Evolutionary conservation across 2,888 invertebrate genomes (phyloP), one percentile per base, ranked within the genome.

Genomic region (Congeria kusceri): DNA sequence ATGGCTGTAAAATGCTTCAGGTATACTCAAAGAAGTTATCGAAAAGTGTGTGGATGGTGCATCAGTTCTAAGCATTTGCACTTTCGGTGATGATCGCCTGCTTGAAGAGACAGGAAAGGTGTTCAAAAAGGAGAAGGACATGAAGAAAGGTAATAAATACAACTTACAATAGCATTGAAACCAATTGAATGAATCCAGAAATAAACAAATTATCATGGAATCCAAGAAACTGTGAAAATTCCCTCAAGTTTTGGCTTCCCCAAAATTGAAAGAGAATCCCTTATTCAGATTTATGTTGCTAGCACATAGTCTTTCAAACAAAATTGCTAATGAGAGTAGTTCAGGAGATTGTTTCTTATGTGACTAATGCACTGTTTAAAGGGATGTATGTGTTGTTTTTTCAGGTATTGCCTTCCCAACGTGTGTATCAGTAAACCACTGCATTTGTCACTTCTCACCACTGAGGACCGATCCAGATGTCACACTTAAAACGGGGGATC

Each of bases 381-480:
- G 32, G 32, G 32, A 9, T 32, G 32, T 7, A 32, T 11, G 3
- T 15, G 15, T 28, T 46, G n/a, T 57, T 62, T n/a, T 82, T 91
- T 9, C 89, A 95, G 95, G 95, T 89, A 97, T 99, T 92, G 99
- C 99, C 53, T 99, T 99, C 94, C 99, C 99, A 70, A 99, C 99
- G 78, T 99, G 99, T 94, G 96, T 99, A 83, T 99, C 99, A 25
- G 96, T 98, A 73, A 99, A 99, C 95, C 99, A 99, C 94, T 99
- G 99, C 94, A 98, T 99, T 94, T 99, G 99, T 94, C 99, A 99
- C 94, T 99, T 96, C 94, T 99, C 99, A 64, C 99, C 99, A 28
- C 96, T 99, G 84, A 96, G 96, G 87, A 97, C 97, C 94, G 99
- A 99, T 94, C 95, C 96, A 58, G 92, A 92, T 59, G 84, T 91